Base-by-base conservation (phyloP, 92 coral and sea anemone genomes). In the Actinostola sp. region DNA sequence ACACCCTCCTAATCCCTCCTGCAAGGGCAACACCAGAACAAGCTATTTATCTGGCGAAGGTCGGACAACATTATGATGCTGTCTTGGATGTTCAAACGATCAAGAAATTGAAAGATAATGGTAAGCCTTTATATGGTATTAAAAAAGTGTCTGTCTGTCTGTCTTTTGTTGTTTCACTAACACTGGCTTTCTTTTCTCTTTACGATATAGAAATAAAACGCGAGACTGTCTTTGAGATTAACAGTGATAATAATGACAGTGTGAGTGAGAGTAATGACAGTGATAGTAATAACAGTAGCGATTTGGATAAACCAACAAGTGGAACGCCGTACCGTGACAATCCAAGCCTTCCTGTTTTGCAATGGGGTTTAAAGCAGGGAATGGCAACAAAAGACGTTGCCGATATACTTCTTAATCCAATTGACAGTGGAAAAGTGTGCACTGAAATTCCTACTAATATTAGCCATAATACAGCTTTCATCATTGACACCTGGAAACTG, bases 31-130 rank as follows among this genome's bases (percentile, higher is more conserved):
- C 49, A 25, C 38, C 71, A 24, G 21, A 46, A 14, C 33, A 35
- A 26, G 53, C 9, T 4, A 49, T 73, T 33, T 42, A 73, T 44
- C 56, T 73, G 10, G 48, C 79, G 19, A 73, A 73, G 49, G 42
- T 73, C 60, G 79, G 79, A 10, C 56, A 61, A n/a, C 79, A 73
- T 39, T 71, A 57, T 61, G 79, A 73, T 10, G 79, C 73, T 8
- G 63, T 73, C 15, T 15, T 73, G 41, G 61, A 67, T n/a, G 15
- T n/a, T n/a, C n/a, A n/a, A n/a, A n/a, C n/a, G n/a, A n/a, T n/a
- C n/a, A n/a, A n/a, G n/a, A n/a, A n/a, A n/a, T n/a, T n/a, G n/a
- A n/a, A n/a, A n/a, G n/a, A n/a, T n/a, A n/a, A n/a, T n/a, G n/a
- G n/a, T n/a, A n/a, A n/a, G n/a, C n/a, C n/a, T n/a, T n/a, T n/a